Evolutionary conservation across 2,113 vertebrate species (phyloP).

Genomic region (Cebidichthys violaceus): DNA sequence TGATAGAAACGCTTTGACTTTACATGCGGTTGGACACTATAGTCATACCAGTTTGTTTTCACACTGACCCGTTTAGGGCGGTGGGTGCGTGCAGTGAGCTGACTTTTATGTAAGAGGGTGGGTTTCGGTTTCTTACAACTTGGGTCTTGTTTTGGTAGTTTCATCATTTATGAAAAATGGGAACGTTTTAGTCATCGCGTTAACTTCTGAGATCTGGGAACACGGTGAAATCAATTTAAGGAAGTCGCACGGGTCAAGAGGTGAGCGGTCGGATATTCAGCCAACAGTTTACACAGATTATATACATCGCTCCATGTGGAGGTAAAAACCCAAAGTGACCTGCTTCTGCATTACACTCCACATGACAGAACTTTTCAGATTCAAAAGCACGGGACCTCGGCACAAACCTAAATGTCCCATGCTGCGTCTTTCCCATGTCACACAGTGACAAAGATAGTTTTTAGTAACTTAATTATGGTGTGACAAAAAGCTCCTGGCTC

Average conservation of each 20-base stretch:
- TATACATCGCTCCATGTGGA: background rate
- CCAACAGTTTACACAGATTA: background rate
- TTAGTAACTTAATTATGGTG: constrained; percentile 58
- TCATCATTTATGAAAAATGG: background rate
- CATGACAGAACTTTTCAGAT: background rate
- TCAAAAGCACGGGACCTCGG: background rate
- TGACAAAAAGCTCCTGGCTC: constrained; percentile 46
- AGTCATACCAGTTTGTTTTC: background rate
- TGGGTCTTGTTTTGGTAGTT: background rate
- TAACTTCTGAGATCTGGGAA: background rate
- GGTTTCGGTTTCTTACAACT: background rate
- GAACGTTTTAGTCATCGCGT: background rate
- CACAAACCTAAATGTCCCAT: constrained; percentile 7
- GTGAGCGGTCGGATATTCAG: background rate
- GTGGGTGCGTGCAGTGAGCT: background rate
- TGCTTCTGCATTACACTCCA: background rate
- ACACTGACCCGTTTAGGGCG: background rate
- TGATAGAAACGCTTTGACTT: background rate
- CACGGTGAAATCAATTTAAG: background rate
- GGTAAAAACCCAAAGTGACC: background rate
- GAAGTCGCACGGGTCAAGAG: background rate
- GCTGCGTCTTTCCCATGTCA: constrained; percentile 31
- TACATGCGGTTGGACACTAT: background rate
- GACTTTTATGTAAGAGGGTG: background rate
- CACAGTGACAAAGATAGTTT: constrained; percentile 51